Percentiles rank a stretch among this genome's conserved stretches.
phyloP scores from a whole-genome alignment of 2,797 vertebrate genomes.

The Bradypodion ventrale region DNA sequence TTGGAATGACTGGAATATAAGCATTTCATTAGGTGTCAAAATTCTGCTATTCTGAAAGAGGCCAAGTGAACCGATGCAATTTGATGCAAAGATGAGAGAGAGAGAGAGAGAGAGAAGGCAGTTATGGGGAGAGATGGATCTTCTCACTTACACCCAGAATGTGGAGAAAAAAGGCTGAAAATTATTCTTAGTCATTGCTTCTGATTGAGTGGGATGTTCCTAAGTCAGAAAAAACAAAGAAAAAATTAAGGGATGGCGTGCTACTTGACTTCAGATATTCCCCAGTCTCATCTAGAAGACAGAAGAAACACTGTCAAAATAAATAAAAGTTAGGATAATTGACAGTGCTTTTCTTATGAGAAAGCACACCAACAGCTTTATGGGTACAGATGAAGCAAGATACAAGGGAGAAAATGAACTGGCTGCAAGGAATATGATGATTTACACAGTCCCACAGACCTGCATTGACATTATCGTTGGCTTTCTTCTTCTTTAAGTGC shows the following conservation, averaged over 20 bases:
- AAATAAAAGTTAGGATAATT: not conserved
- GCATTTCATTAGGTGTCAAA: constrained; percentile 56
- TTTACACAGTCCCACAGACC: no score
- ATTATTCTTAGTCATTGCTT: not conserved
- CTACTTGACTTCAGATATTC: not conserved
- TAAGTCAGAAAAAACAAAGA: not conserved
- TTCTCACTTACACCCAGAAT: constrained; percentile 10
- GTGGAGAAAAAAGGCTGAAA: not conserved
- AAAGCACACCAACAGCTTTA: not conserved
- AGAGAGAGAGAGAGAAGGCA: no score
- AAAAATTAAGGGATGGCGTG: not conserved
- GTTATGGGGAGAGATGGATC: constrained; percentile 52
- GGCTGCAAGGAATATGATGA: no score
- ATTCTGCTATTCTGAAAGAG: constrained; percentile 58
- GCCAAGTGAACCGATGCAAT: constrained; percentile 49
- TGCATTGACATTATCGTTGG: no score
- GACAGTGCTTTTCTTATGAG: not conserved
- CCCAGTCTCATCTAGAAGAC: not conserved
- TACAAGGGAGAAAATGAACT: no score
- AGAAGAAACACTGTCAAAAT: not conserved
- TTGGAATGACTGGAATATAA: constrained; percentile 58
- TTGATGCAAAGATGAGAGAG: not conserved
- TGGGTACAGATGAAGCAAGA: not conserved
- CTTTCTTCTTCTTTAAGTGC: no score
- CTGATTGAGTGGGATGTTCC: not conserved